These are phyloP conservation scores for Pluvialis apricaria DNA, from an alignment of 2,113 vertebrate species.

Conservation along the genomic window DNA sequence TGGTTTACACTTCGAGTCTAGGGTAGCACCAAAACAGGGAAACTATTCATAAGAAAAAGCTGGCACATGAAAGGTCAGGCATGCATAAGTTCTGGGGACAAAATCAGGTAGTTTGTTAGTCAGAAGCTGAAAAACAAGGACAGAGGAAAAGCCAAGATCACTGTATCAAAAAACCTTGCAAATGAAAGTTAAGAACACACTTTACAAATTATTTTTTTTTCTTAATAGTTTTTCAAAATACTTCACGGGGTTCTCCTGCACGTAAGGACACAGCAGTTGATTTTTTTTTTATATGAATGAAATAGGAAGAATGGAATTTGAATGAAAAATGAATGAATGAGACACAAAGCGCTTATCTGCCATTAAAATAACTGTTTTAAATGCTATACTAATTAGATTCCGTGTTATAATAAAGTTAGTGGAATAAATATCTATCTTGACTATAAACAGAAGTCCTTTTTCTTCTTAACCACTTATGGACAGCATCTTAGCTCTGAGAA, in stretches of 20 bases:
- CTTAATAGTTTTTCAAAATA: not conserved
- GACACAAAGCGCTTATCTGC: not conserved
- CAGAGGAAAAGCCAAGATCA: not conserved
- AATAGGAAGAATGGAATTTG: not conserved
- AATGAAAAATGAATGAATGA: not conserved
- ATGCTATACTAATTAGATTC: not conserved
- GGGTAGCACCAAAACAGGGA: not conserved
- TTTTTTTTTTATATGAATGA: accelerated
- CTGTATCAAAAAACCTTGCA: not conserved
- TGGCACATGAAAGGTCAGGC: not conserved
- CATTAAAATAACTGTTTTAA: not conserved
- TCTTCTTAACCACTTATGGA: not conserved
- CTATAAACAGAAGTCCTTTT: not conserved
- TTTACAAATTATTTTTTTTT: not conserved
- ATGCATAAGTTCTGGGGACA: not conserved
- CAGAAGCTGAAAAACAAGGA: not conserved
- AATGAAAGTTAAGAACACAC: not conserved
- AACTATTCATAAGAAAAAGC: not conserved
- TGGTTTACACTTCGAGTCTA: not conserved
- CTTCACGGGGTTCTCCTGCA: not conserved
- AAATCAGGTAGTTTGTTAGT: not conserved
- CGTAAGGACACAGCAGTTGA: not conserved
- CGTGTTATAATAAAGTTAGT: not conserved
- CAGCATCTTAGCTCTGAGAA: not conserved
- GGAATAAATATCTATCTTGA: not conserved